These are phyloP conservation scores for Phragmatobia fuliginosa DNA, from an alignment of 2,888 invertebrate species.

Conservation along the genomic window DNA sequence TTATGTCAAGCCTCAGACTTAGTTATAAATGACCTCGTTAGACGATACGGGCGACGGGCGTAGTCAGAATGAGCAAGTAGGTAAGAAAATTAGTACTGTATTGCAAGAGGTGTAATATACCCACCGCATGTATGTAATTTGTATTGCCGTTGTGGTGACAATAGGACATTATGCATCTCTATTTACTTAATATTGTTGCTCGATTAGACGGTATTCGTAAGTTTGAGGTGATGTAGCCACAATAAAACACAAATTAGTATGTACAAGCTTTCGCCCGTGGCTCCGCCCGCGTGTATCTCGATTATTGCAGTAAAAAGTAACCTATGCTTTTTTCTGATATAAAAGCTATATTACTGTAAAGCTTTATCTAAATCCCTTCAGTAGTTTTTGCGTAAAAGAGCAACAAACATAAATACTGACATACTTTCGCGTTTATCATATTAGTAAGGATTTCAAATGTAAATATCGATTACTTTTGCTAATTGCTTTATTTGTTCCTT, in stretches of 20 bases:
- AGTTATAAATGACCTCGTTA: slow-evolving; percentile 44
- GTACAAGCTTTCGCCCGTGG: no score
- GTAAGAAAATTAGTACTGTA: slow-evolving; percentile 4
- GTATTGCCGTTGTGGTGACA: not conserved
- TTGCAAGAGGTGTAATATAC: not conserved
- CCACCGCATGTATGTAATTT: slow-evolving; percentile 1
- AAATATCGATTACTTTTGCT: not conserved
- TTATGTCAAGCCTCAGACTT: slow-evolving; percentile 25
- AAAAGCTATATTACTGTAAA: no score
- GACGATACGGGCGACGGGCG: slow-evolving; percentile 1
- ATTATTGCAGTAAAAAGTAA: no score
- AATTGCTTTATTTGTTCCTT: not conserved
- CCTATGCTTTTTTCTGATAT: no score
- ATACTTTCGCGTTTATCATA: no score
- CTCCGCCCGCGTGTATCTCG: no score
- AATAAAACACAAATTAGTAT: not conserved
- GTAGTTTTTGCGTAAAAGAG: no score
- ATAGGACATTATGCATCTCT: not conserved
- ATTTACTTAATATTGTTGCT: not conserved
- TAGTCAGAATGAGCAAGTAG: slow-evolving; percentile 1
- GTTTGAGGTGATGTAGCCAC: not conserved
- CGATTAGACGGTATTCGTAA: not conserved
- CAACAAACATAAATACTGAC: no score
- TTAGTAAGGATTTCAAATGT: not conserved
- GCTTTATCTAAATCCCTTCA: no score